Evolutionary conservation across 1,140 invertebrate genomes (phyloP).

Genomic region (Caligus rogercresseyi): DNA sequence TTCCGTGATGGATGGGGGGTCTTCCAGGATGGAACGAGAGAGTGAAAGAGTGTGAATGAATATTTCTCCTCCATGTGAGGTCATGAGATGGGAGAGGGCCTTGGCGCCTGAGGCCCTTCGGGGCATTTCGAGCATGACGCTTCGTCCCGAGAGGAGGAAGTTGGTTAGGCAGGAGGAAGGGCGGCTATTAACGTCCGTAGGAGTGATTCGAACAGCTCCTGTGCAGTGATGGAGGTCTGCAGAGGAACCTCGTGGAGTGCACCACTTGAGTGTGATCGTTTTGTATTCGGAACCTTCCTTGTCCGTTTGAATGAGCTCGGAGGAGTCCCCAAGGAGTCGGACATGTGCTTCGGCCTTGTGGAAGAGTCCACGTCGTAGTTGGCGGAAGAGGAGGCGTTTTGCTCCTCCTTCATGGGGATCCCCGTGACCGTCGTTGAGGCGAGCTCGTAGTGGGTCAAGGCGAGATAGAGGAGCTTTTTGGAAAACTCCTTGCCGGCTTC

Average conservation of each 20-base stretch:
- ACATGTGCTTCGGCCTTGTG: constrained; percentile 66
- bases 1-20: constrained; percentile 84
- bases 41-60: constrained; percentile 82
- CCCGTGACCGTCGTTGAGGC: constrained; percentile 89
- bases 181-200: constrained; percentile 79
- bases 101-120: constrained; percentile 37
- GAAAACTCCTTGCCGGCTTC: constrained; percentile 35
- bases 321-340: constrained; percentile 43
- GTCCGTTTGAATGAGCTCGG: constrained; percentile 31
- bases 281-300: constrained; percentile 48
- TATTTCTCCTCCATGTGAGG: constrained; percentile 84
- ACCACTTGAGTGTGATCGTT: constrained; percentile 81
- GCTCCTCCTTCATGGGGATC: constrained; percentile 98
- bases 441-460: constrained; percentile 59
- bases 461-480: constrained; percentile 45
- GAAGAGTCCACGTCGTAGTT: constrained; percentile 96
- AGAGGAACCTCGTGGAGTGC: constrained; percentile 64
- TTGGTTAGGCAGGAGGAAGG: constrained; percentile 91
- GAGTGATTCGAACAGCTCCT: constrained; percentile 62
- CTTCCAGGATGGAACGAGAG: constrained; percentile 67
- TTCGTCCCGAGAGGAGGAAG: constrained; percentile 65
- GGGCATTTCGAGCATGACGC: constrained; percentile 86
- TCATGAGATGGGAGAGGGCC: constrained; percentile 75
- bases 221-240: constrained; percentile 57
- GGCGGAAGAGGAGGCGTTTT: constrained; percentile 88